Evolutionary conservation across 2,113 vertebrate genomes (phyloP).

Genomic region (Nycticebus coucang): DNA sequence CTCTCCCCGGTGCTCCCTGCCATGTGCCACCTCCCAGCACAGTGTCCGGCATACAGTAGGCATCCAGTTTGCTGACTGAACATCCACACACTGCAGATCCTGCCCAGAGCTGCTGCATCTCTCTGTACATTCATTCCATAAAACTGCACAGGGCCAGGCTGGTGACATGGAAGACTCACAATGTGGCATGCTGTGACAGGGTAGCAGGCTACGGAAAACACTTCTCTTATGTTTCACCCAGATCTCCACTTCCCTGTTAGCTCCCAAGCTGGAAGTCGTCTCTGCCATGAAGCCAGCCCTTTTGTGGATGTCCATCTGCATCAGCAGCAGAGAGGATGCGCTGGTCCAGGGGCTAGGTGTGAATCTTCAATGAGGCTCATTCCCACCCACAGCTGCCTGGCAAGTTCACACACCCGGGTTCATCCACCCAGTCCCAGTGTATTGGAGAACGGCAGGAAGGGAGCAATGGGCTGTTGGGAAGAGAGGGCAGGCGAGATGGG

Average conservation of each 20-base stretch:
- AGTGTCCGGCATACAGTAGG: neutral
- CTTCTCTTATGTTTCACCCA: neutral
- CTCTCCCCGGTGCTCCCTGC: fast-evolving
- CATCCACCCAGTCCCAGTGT: neutral
- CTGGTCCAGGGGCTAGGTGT: neutral
- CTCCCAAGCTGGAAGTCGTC: neutral
- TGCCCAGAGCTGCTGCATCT: neutral
- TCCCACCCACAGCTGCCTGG: neutral
- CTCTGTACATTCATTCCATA: neutral
- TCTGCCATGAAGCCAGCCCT: neutral
- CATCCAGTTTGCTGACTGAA: neutral
- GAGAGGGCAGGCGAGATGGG: neutral
- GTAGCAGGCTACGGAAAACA: neutral
- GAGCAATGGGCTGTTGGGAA: fast-evolving
- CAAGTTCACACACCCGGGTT: neutral
- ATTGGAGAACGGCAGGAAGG: neutral
- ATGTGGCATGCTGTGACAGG: fast-evolving
- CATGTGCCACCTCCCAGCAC: fast-evolving
- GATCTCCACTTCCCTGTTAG: neutral
- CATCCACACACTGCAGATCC: neutral
- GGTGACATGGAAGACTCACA: fast-evolving
- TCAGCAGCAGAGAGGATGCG: neutral
- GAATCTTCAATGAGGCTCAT: neutral
- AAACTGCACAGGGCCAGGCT: neutral
- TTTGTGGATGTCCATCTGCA: neutral